Base-by-base conservation (phyloP, 2,113 vertebrate species). In the Salvelinus fontinalis region DNA sequence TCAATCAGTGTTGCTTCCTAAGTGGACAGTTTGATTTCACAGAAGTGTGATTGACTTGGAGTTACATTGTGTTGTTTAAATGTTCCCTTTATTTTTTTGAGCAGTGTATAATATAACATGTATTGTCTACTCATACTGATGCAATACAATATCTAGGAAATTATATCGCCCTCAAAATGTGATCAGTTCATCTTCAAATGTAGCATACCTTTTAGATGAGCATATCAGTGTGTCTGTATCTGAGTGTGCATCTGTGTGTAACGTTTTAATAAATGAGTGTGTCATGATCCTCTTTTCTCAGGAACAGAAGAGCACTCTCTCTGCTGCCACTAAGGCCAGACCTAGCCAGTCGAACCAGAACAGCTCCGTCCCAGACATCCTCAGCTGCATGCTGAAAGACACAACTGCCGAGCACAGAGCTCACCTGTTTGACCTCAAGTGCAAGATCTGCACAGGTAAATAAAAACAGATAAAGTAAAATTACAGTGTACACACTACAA, bases 371-470 rank as follows among this genome's bases (percentile, higher is more conserved):
- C 86, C 96, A 1, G 96, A 96, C 1, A 75, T 95, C 65, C 93
- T 97, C 31, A 94, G 95, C 85, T 95, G 94, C 76, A 96, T 99
- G 97, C 87, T 97, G 31, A 97, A 95, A 67, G 97, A 99, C 81
- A 97, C 97, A 0, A 99, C 97, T 1, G 89, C 93, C 67, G 95
- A 99, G 75, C 97, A 99, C 86, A 95, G 96, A 69, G 89, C 94
- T 24, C 97, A 99, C 76, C 95, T 98, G 7, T 99, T 98, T 90
- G 97, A 99, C 74, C 89, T 99, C 8, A 99, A 98, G 85, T 98
- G 97, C 92, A 98, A 94, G 88, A 97, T 99, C 70, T 99, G 97
- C 77, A 99, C 97, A 91, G 98, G 98, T 99, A 85, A 87, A 81
- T 75, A 26, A 26, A 70, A 31, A 16, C 18, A 44, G 60, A 54